phyloP scores from a whole-genome alignment of 2,797 vertebrate species.

The Rhinophrynus dorsalis region DNA sequence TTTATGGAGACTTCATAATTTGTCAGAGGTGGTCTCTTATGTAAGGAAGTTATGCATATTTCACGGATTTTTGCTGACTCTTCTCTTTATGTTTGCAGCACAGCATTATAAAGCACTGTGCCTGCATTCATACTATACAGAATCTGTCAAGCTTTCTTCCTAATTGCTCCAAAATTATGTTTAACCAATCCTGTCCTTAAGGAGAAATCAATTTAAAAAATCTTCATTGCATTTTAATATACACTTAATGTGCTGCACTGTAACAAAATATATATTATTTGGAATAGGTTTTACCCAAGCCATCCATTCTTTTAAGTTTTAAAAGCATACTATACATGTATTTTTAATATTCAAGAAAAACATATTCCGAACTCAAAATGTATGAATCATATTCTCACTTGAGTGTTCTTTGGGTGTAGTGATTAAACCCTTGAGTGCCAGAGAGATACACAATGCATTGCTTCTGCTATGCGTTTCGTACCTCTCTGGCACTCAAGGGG shows the following conservation, averaged over 20 bases:
- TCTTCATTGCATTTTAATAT: conserved; percentile 6
- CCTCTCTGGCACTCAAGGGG: too few relatives aligned
- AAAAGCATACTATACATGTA: not conserved
- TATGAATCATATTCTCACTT: too few relatives aligned
- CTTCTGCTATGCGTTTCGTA: too few relatives aligned
- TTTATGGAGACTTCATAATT: too few relatives aligned
- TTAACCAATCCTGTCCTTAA: not conserved
- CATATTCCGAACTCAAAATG: not conserved
- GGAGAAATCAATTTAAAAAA: not conserved
- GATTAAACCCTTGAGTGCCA: too few relatives aligned
- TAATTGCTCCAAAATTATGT: conserved; percentile 3
- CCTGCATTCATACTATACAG: not conserved
- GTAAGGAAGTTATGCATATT: too few relatives aligned
- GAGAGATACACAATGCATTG: too few relatives aligned
- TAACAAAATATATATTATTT: not conserved
- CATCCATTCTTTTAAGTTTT: not conserved
- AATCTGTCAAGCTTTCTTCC: conserved; percentile 7
- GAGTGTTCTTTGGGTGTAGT: too few relatives aligned
- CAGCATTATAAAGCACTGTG: too few relatives aligned
- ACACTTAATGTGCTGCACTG: not conserved
- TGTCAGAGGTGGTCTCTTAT: too few relatives aligned
- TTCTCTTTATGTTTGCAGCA: too few relatives aligned
- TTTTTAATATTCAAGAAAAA: not conserved
- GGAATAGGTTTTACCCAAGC: not conserved
- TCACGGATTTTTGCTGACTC: too few relatives aligned